Conservation (phyloP, 2,113 vertebrate genomes). For the Holacanthus passer region DNA sequence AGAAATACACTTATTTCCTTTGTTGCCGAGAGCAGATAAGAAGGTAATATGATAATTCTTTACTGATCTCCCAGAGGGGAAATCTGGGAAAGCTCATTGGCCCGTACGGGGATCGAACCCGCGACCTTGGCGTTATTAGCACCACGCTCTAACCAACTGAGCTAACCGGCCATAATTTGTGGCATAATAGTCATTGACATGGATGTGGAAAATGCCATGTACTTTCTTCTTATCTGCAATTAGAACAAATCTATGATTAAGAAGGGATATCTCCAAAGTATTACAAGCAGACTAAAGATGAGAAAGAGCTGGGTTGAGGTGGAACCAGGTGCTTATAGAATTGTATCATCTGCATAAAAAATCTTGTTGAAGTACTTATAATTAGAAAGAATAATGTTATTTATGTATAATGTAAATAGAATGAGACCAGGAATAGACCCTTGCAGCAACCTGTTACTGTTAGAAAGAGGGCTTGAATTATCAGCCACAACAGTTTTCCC, state of each 20-base stretch:
- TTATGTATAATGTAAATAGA: not conserved
- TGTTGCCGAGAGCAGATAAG: no score
- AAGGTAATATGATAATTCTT: no score
- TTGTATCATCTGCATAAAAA: not conserved
- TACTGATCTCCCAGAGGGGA: no score
- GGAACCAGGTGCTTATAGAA: not conserved
- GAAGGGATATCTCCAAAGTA: not conserved
- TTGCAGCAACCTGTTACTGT: no score
- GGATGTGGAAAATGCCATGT: not conserved
- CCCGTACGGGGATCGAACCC: conserved; percentile 81
- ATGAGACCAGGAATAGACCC: not conserved
- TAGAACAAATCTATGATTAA: not conserved
- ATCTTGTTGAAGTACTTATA: not conserved
- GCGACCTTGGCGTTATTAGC: conserved; percentile 82
- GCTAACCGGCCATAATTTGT: conserved; percentile 75
- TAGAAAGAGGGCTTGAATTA: no score
- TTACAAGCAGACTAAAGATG: not conserved
- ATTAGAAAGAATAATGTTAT: not conserved
- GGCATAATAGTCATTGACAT: not conserved
- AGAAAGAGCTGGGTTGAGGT: not conserved
- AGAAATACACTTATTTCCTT: no score
- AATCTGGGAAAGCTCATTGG: no score
- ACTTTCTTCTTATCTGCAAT: not conserved
- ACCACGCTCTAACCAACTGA: conserved; percentile 83
- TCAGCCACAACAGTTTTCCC: no score